Evolutionary conservation across 1,140 invertebrate species (phyloP).

Genomic region (Eueides isabella): DNA sequence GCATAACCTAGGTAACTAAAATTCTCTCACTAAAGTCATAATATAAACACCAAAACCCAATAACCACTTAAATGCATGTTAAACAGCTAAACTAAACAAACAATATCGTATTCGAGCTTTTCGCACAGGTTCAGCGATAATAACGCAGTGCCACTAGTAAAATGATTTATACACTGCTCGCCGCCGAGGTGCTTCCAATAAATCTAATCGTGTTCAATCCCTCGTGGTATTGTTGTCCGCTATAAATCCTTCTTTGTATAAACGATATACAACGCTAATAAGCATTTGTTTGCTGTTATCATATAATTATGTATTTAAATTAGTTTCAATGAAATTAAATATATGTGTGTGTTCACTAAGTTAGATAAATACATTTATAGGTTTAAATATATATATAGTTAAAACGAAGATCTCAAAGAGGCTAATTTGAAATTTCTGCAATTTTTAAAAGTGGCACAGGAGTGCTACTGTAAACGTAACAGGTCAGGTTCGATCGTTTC

Average conservation of each 20-base stretch:
- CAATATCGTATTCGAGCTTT: background rate
- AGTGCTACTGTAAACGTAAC: too few relatives aligned
- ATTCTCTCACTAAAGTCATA: background rate
- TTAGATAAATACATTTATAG: too few relatives aligned
- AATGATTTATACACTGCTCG: constrained; percentile 8
- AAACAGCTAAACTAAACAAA: background rate
- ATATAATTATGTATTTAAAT: background rate
- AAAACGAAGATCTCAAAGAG: too few relatives aligned
- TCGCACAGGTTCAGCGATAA: background rate
- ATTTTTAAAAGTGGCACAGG: too few relatives aligned
- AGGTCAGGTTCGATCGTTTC: too few relatives aligned
- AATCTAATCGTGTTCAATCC: constrained; percentile 11
- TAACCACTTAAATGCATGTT: background rate
- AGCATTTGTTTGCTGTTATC: background rate
- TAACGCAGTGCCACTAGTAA: background rate
- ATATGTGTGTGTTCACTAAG: background rate
- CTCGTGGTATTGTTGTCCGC: background rate
- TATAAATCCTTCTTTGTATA: constrained; percentile 8
- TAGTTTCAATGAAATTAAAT: background rate
- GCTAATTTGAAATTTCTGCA: too few relatives aligned
- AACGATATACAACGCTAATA: background rate
- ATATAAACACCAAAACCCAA: background rate
- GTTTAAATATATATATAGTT: too few relatives aligned
- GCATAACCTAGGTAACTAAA: background rate
- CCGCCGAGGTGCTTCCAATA: constrained; percentile 8